phyloP scores from a whole-genome alignment of 2,797 vertebrate genomes.

The Podarcis lilfordi region DNA sequence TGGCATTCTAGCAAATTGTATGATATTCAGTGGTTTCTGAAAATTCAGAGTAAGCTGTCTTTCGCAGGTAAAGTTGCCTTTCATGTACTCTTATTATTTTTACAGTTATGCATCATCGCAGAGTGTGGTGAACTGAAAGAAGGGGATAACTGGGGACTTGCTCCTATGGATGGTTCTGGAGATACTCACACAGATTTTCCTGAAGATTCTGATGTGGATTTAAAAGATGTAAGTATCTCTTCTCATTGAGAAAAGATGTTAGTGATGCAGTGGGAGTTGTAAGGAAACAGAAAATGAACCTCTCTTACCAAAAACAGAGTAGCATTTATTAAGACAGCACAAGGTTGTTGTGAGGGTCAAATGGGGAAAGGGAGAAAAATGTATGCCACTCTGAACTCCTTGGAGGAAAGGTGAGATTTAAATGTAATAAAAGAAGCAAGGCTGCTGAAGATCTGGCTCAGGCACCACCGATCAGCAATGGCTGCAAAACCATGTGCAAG shows the following conservation, averaged over 20 bases:
- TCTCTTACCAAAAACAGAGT: not conserved
- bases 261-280: not conserved
- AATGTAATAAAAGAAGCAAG: too few species aligned
- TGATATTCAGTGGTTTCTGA: conserved; percentile 25
- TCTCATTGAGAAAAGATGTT: not conserved
- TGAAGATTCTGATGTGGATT: conserved; percentile 90
- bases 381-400: too few species aligned
- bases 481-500: too few species aligned
- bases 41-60: not conserved
- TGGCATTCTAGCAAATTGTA: not conserved
- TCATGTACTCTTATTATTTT: conserved; percentile 39
- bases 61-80: conserved; percentile 1
- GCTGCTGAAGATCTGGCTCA: too few species aligned
- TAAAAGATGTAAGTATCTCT: conserved; percentile 86
- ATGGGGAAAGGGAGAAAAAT: too few species aligned
- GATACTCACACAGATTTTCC: conserved; percentile 92
- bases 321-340: not conserved
- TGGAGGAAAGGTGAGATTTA: too few species aligned
- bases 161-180: conserved; percentile 85
- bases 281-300: not conserved
- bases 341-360: too few species aligned
- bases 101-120: conserved; percentile 86
- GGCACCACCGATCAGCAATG: too few species aligned
- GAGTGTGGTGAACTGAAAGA: conserved; percentile 92
- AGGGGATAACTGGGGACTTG: conserved; percentile 86